Evolutionary conservation across 2,888 invertebrate species (phyloP), one percentile per base, ranked within the genome.

Genomic region (Eudemis profundana): DNA sequence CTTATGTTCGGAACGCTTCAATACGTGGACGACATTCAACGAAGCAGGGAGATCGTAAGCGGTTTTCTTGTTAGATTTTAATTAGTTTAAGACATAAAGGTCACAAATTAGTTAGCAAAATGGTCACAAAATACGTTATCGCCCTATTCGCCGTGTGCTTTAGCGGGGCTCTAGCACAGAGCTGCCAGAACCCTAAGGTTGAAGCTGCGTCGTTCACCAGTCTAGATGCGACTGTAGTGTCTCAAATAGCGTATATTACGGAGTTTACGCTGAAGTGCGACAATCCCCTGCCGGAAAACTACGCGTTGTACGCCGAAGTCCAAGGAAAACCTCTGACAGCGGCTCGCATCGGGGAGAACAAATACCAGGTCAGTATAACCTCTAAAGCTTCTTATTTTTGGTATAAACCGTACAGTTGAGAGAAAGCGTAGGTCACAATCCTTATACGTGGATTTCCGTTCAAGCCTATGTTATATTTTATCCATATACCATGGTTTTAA

Each of bases 141-240:
- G 74, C 82, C 64, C 69, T 87, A 46, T 70, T 89, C 64, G 81
- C 83, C 12, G 49, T 90, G 19, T 83, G 81, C 40, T 77, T 81
- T 19, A 75, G 79, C 69, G 78, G 83, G 29, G 79, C 79, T 2
- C 71, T 81, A 2, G 87, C 84, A 10, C 78, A 87, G 57, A 85
- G 80, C 70, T 92, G 91, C 78, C 80, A 85, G 71, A 95, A 94
- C 75, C 95, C 95, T 4, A 93, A 95, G 90, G 94, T 96, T 10
- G 93, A 94, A 65, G 94, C 96, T n/a, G 94, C 94, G 59, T 95
- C 96, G 0, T 98, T 98, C 87, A 97, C 98, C 50, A 98, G 98
- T 15, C 94, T 96, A 84, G 99, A 99, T 92, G 97, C 97, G 0
- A 97, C 98, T 51, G 95, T 98, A 68, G 95, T 99, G 10, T 96